A percentile compares a stretch with the other conserved stretches of the same genome.
These are phyloP conservation scores for Climacteris rufus DNA, from an alignment of 2,113 vertebrate genomes.

Conservation along the genomic window DNA sequence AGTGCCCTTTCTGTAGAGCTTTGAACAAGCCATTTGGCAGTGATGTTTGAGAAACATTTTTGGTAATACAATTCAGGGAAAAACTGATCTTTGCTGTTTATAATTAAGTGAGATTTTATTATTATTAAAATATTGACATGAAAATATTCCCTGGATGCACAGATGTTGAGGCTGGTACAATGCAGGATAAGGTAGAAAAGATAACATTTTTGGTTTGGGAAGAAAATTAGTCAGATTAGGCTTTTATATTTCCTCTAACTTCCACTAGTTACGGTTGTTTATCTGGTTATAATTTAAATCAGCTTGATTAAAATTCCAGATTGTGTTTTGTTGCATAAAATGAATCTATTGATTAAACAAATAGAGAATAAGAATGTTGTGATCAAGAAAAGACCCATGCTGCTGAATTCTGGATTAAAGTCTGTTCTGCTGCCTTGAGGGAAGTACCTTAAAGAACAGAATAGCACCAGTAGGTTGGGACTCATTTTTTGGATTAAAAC, in stretches of 20 bases:
- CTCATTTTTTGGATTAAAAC: not conserved
- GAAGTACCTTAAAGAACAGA: not conserved
- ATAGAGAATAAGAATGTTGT: not conserved
- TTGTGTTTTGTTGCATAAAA: not conserved
- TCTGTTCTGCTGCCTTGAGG: not conserved
- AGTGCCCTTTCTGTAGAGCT: conserved; percentile 25
- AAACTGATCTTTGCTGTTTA: not conserved
- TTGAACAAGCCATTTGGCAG: not conserved
- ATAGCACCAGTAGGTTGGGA: not conserved
- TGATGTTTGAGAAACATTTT: not conserved
- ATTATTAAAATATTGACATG: not conserved
- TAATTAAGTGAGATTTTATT: not conserved
- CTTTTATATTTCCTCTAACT: not conserved
- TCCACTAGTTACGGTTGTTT: not conserved
- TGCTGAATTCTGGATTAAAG: not conserved
- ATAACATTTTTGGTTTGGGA: not conserved
- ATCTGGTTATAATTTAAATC: not conserved
- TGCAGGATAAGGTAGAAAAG: not conserved
- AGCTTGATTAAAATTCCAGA: not conserved
- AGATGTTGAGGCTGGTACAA: not conserved
- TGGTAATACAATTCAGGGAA: not conserved
- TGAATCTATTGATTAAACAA: not conserved
- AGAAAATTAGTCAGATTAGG: not conserved
- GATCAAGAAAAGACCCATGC: not conserved
- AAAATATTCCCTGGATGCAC: not conserved